phyloP scores from a whole-genome alignment of 2,113 vertebrate species.

The Caloenas nicobarica region DNA sequence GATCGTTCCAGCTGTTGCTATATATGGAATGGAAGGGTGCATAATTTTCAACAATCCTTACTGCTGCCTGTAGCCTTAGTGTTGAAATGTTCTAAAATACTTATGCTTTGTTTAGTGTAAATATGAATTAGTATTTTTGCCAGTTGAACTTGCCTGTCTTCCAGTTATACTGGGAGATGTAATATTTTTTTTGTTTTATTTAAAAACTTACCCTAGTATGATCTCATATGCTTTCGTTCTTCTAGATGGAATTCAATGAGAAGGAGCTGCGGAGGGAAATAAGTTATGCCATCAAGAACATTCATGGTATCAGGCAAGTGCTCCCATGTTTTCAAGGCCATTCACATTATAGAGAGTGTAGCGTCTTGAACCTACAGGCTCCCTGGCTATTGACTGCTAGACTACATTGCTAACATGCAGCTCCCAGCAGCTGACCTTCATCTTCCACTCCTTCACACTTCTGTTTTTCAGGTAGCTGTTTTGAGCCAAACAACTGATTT shows the following conservation, averaged over 20 bases:
- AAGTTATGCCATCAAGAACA: constrained; percentile 94
- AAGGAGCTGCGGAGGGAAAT: constrained; percentile 89
- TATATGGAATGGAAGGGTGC: background rate
- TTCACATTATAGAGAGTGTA: background rate
- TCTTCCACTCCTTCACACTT: background rate
- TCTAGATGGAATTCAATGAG: constrained; percentile 90
- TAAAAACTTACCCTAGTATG: background rate
- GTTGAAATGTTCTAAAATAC: background rate
- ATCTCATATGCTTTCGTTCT: background rate
- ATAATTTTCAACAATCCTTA: background rate
- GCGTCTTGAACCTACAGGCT: background rate
- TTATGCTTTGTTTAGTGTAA: background rate
- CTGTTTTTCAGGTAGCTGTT: background rate
- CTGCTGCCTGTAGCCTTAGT: background rate
- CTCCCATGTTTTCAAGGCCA: background rate
- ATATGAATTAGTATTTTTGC: background rate
- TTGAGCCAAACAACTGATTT: background rate
- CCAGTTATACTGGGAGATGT: background rate
- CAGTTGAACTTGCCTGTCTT: background rate
- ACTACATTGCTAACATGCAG: background rate
- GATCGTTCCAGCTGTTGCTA: background rate
- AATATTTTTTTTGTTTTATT: background rate
- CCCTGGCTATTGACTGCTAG: background rate
- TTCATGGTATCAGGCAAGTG: constrained; percentile 88
- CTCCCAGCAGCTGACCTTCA: background rate